Conservation (phyloP, 2,113 vertebrate species). For the Pangasianodon gigas region DNA sequence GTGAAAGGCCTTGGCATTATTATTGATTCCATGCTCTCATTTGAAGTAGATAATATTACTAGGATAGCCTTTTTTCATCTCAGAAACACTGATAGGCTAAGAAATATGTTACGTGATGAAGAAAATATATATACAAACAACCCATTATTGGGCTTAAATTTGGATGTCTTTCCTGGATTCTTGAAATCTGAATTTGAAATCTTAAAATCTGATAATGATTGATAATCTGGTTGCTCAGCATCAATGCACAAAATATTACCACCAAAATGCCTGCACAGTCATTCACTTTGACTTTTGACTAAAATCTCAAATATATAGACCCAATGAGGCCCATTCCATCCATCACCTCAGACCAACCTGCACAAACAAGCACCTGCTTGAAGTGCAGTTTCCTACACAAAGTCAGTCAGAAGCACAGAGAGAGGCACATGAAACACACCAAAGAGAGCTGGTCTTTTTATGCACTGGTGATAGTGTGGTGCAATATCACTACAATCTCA, state of each 20-base stretch:
- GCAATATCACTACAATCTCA: constrained; percentile 7
- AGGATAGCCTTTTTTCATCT: neutral
- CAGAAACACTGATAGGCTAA: neutral
- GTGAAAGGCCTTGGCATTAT: neutral
- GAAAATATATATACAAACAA: neutral
- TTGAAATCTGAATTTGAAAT: neutral
- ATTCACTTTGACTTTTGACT: neutral
- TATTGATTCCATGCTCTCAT: neutral
- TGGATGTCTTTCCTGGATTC: neutral
- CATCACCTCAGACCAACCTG: neutral
- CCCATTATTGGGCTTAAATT: neutral
- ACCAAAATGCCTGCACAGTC: neutral
- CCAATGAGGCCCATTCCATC: neutral
- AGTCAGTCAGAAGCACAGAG: neutral
- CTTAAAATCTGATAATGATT: neutral
- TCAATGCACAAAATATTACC: neutral
- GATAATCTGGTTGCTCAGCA: neutral
- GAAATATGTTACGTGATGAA: neutral
- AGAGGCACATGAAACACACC: neutral
- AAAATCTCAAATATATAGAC: neutral
- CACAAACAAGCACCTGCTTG: neutral
- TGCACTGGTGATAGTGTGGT: neutral
- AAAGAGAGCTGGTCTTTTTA: neutral
- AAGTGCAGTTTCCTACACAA: neutral
- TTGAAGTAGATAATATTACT: neutral